phyloP scores from a whole-genome alignment of 2,113 vertebrate genomes.

The Halcyon malimbica region DNA sequence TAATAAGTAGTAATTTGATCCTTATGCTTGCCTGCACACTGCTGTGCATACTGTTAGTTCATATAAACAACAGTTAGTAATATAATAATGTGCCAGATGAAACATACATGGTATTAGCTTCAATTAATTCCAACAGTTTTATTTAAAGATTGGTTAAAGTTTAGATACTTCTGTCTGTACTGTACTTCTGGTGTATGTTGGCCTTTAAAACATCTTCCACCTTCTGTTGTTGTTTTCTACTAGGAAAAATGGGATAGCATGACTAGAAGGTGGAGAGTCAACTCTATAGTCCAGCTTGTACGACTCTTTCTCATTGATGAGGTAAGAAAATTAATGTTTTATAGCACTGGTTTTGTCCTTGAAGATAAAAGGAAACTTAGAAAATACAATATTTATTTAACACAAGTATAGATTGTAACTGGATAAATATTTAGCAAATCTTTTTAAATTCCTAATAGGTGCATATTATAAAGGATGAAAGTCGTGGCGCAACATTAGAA shows the following conservation, averaged over 20 bases:
- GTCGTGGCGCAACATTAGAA: constrained; percentile 93
- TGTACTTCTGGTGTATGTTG: background rate
- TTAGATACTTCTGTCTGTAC: background rate
- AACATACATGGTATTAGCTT: background rate
- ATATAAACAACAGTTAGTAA: background rate
- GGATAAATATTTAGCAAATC: background rate
- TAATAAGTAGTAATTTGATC: background rate
- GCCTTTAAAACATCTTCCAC: background rate
- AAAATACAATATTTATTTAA: background rate
- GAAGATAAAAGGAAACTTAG: background rate
- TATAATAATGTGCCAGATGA: background rate
- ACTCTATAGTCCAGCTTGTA: constrained; percentile 90
- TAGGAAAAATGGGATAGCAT: constrained; percentile 99
- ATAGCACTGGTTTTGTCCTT: constrained; percentile 21
- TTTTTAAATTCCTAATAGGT: constrained; percentile 76
- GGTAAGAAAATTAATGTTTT: constrained; percentile 68
- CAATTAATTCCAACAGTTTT: background rate
- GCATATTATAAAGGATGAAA: constrained; percentile 92
- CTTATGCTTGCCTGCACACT: background rate
- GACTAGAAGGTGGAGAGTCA: constrained; percentile 97
- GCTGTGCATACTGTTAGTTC: background rate
- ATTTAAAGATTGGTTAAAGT: background rate
- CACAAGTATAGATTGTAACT: background rate
- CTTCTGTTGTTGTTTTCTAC: background rate
- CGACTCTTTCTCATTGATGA: constrained; percentile 95